These are phyloP conservation scores for Dryoscopus gambensis DNA, from an alignment of 2,113 vertebrate genomes.

Conservation along the genomic window DNA sequence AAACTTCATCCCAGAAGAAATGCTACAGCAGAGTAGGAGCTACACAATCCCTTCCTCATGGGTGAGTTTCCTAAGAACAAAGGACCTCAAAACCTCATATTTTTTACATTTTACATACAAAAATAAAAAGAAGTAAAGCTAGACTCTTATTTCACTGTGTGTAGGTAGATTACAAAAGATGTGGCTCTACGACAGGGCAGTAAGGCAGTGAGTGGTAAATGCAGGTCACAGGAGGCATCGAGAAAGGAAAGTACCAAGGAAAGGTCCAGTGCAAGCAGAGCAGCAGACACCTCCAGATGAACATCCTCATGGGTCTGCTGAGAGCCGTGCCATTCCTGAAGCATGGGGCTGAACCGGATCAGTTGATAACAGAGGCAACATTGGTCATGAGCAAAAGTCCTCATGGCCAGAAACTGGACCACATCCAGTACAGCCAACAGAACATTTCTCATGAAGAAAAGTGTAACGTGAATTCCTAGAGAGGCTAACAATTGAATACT, in stretches of 20 bases:
- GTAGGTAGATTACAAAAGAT: not conserved
- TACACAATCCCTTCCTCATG: not conserved
- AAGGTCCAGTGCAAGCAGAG: not conserved
- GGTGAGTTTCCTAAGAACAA: not conserved
- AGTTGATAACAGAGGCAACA: not conserved
- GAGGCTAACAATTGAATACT: not conserved
- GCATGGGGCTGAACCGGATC: not conserved
- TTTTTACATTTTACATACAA: not conserved
- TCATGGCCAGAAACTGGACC: not conserved
- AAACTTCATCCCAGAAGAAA: not conserved
- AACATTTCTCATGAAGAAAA: not conserved
- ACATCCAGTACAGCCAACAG: not conserved
- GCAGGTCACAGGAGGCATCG: accelerated
- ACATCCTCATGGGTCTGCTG: not conserved
- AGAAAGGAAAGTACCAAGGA: not conserved
- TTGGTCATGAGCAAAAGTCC: not conserved
- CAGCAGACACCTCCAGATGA: not conserved
- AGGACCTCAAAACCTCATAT: not conserved
- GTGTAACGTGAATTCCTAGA: not conserved
- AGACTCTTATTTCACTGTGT: not conserved
- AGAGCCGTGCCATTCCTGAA: not conserved
- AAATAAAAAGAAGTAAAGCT: not conserved
- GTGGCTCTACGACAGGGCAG: not conserved
- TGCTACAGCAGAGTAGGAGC: not conserved
- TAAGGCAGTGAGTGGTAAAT: not conserved